Base-by-base conservation (phyloP, 2,797 vertebrate genomes). In the Lacerta bilineata region DNA sequence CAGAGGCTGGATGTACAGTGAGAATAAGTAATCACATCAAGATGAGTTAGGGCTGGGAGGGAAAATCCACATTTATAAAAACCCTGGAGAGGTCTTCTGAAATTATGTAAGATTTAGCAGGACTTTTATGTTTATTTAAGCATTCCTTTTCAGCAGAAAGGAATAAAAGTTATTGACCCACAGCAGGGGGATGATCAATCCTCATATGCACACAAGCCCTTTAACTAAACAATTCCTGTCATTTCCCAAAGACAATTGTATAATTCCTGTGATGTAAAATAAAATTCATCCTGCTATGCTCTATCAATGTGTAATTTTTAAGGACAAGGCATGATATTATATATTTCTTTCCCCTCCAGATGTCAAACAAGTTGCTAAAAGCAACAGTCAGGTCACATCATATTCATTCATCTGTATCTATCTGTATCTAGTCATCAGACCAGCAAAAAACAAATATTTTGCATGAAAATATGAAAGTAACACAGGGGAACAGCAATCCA, bases 11-110 rank as follows among this genome's bases (percentile, higher is more conserved):
- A 80, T 80, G 61, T 59, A 84, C 41, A 80, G 87, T 84, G 77
- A 89, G 69, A 94, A 80, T 90, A 89, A 93, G 82, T 39, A 90
- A 89, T 88, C 87, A 59, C 33, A 85, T 76, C 71, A 91, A 77
- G 55, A 85, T 1, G 1, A 89, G 59, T 71, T 89, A 89, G 91
- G 76, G 27, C 4, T 29, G 66, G 79, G 41, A 88, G 77, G 78
- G 55, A 83, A 95, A 93, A 93, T 83, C 68, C 72, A 89, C 71
- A 81, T 90, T 90, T 74, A 80, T 25, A 86, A 76, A 59, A 80
- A 36, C 76, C 75, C 11, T 72, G 23, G 81, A 92, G 29, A 91
- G 15, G 10, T n/a, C 1, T 90, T 80, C 87, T 75, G 50, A 91
- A 81, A 61, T 86, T 84, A 55, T 41, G 74, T n/a, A 72, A 71